These are phyloP conservation scores for Chrysochloris asiatica DNA, from an alignment of 2,113 vertebrate genomes.

Conservation along the genomic window DNA sequence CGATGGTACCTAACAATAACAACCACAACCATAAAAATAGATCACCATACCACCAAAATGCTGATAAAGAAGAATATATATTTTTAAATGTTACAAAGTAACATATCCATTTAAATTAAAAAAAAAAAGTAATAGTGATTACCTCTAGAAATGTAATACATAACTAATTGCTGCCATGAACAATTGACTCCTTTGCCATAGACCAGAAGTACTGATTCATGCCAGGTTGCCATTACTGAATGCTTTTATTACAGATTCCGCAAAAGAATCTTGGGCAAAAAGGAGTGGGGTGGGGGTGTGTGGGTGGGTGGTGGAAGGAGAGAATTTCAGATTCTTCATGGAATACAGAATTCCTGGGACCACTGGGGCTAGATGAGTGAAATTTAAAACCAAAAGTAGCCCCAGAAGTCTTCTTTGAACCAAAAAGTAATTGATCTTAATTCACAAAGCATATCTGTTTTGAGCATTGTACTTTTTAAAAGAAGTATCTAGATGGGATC, in stretches of 20 bases:
- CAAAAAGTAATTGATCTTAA: not conserved
- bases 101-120: not conserved
- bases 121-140: not conserved
- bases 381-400: not conserved
- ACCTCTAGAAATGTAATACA: not conserved
- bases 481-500: not conserved
- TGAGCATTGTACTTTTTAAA: not conserved
- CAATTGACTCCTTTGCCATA: not conserved
- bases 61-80: not conserved
- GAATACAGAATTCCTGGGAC: not conserved
- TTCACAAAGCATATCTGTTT: not conserved
- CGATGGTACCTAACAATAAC: too few species aligned
- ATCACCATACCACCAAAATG: not conserved
- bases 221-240: not conserved
- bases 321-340: not conserved
- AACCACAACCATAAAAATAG: not conserved
- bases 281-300: not conserved
- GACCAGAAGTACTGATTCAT: not conserved
- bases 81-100: not conserved
- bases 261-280: not conserved
- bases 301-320: not conserved
- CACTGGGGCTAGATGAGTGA: not conserved
- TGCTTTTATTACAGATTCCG: not conserved
- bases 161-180: not conserved
- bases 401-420: not conserved